A percentile compares a stretch with the other conserved stretches of the same genome.
phyloP scores from a whole-genome alignment of 2,797 vertebrate genomes.

The Choloepus didactylus region DNA sequence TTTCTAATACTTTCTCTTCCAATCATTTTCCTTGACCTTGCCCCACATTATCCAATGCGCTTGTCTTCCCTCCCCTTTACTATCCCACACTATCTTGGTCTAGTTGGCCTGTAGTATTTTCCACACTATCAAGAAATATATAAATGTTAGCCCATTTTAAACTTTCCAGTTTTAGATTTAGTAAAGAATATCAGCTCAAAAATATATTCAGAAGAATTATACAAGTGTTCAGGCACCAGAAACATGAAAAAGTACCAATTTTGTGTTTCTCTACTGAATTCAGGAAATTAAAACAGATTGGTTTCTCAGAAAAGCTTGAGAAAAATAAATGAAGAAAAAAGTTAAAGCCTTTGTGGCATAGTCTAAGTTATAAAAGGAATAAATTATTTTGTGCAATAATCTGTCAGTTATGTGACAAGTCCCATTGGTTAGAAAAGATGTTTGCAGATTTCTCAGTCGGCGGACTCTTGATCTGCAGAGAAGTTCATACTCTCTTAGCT shows the following conservation, averaged over 20 bases:
- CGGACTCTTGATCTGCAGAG: not conserved
- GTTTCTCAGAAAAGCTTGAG: conserved; percentile 50
- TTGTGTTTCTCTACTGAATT: conserved; percentile 33
- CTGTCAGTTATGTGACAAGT: not conserved
- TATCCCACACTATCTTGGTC: not conserved
- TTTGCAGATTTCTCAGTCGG: not conserved
- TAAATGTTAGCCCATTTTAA: conserved; percentile 24
- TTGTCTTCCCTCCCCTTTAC: not conserved
- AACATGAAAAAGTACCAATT: conserved; percentile 11
- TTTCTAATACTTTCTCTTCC: not conserved
- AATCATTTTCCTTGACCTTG: not conserved
- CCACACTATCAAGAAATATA: conserved; percentile 28
- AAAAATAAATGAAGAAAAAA: conserved; percentile 40
- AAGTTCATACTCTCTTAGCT: not conserved
- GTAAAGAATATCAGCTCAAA: conserved; percentile 30
- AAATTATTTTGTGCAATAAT: conserved; percentile 32
- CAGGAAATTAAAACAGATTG: conserved; percentile 47
- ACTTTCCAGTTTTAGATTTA: conserved; percentile 48
- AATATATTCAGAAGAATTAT: conserved; percentile 55
- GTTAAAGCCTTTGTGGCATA: not conserved
- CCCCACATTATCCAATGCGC: not conserved
- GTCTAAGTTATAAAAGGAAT: conserved; percentile 42
- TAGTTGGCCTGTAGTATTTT: conserved; percentile 20
- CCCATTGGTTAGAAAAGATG: not conserved
- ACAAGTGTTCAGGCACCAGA: conserved; percentile 3